Evolutionary conservation across 2,113 vertebrate genomes (phyloP), one percentile per base, ranked within the genome.

Genomic region (Donacobius atricapilla): DNA sequence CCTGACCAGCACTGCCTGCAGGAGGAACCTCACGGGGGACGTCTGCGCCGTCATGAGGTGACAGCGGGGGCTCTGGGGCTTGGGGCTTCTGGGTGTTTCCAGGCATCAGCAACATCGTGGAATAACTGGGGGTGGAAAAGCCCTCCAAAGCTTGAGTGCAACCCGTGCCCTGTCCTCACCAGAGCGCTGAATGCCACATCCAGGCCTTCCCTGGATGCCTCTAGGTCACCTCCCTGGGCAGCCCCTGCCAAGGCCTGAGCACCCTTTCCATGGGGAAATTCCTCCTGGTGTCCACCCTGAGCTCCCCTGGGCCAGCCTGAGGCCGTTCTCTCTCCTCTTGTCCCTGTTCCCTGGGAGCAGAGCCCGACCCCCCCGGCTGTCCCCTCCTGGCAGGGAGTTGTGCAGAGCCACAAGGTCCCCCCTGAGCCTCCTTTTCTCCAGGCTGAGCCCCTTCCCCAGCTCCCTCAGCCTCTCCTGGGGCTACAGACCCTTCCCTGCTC

Each of bases 1-100:
- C 96, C 98, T 99, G 95, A 99, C 99, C 73, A 99, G 99, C 97
- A 99, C 99, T 1, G 99, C 99, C 91, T 99, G 99, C 93, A 98
- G 99, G 68, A 98, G 99, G 92, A 99, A 99, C 90, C 93, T 99
- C 73, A 99, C 99, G 0, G 99, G 99, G 31, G 99, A 99, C 7
- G 99, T 99, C 21, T 99, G 99, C 2, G 99, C 99, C 1, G 99
- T 99, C 87, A 99, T 99, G 99, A 99, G 99, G 99, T 99, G 81
- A 4, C 28, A 15, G 3, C 9, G 13, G 33, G 44, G 21, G 56
- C 35, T 25, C 31, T 30, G 35, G 45, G 40, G 7, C 1, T 6
- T 30, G 25, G 20, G 1, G 56, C 27, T 37, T 5, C 11, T 6
- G 48, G n/a, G 0, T 3, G 1, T 9, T 15, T 4, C 50, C 61